Conservation (phyloP, 2,797 vertebrate genomes). For the Mionectes olivaceus region DNA sequence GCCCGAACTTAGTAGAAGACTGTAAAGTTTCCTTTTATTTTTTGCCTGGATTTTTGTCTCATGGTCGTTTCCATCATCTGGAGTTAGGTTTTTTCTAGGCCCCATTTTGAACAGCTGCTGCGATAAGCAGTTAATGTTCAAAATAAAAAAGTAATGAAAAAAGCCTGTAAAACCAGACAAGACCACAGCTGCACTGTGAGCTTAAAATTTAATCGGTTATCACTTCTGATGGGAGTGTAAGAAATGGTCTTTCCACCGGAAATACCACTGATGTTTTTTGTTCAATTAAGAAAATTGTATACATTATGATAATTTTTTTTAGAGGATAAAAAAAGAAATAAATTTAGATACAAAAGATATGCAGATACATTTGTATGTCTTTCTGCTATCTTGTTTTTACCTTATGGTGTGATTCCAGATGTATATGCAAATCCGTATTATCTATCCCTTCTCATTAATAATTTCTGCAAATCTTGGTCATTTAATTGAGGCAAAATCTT, state of each 20-base stretch:
- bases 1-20: background rate
- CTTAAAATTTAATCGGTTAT: background rate
- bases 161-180: background rate
- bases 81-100: background rate
- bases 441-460: background rate
- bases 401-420: background rate
- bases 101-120: background rate
- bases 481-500: background rate
- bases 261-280: background rate
- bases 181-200: background rate
- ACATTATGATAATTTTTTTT: background rate
- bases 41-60: background rate
- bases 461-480: background rate
- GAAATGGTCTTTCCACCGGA: background rate
- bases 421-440: background rate
- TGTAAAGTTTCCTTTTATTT: background rate
- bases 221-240: background rate
- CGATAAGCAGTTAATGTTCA: background rate
- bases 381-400: background rate
- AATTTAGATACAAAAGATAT: background rate
- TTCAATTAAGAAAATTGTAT: background rate
- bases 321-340: background rate
- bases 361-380: background rate
- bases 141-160: background rate
- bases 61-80: background rate